These are phyloP conservation scores for Scalopus aquaticus DNA, from an alignment of 2,113 vertebrate species.

Conservation along the genomic window DNA sequence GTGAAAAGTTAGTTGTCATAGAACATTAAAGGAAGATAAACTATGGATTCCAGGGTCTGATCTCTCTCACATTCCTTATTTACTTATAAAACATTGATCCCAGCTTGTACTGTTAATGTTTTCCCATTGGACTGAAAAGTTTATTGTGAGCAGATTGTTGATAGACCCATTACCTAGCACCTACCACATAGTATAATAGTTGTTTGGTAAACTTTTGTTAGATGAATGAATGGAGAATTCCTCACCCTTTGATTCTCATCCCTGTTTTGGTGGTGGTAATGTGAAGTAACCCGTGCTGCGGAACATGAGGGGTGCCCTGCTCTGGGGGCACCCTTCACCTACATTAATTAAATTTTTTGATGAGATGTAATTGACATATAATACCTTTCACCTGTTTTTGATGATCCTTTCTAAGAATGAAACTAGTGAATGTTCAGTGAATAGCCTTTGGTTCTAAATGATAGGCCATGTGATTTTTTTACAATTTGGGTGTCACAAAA, in stretches of 20 bases:
- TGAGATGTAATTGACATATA: background rate
- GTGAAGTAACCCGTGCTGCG: background rate
- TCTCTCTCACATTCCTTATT: background rate
- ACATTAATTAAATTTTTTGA: background rate
- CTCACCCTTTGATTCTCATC: background rate
- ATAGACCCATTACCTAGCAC: background rate
- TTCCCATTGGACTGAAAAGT: background rate
- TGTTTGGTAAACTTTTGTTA: background rate
- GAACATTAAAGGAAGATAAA: background rate
- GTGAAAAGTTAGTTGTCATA: background rate
- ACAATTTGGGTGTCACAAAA: background rate
- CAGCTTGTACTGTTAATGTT: background rate
- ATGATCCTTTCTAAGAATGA: background rate
- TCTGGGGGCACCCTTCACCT: background rate
- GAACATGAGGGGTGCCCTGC: background rate
- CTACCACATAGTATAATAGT: background rate
- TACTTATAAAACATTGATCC: background rate
- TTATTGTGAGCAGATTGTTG: background rate
- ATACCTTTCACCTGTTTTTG: background rate
- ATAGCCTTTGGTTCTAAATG: background rate
- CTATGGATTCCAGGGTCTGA: background rate
- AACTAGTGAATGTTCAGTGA: background rate
- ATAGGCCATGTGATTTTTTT: background rate
- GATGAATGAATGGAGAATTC: background rate
- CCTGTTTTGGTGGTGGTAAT: background rate